Conservation (phyloP, 2,797 vertebrate genomes). For the Pelobates cultripes region DNA sequence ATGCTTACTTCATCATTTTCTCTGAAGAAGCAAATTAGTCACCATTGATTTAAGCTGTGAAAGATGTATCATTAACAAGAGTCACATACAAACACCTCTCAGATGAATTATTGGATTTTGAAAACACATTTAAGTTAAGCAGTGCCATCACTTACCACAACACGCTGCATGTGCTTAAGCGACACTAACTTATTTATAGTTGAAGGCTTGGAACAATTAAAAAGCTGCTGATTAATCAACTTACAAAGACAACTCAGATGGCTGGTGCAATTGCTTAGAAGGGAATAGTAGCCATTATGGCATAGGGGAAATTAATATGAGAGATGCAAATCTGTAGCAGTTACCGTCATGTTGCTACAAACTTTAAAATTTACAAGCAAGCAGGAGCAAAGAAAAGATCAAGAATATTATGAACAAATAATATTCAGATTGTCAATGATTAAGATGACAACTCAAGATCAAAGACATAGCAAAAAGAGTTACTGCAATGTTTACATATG, state of each 20-base stretch:
- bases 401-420: too few species aligned
- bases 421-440: too few species aligned
- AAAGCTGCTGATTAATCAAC: slow-evolving; percentile 14
- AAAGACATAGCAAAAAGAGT: too few species aligned
- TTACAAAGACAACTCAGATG: not conserved
- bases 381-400: too few species aligned
- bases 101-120: slow-evolving; percentile 82
- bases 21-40: slow-evolving; percentile 80
- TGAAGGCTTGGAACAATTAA: slow-evolving; percentile 64
- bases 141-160: slow-evolving; percentile 73
- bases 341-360: too few species aligned
- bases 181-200: slow-evolving; percentile 69
- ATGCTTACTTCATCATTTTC: slow-evolving; percentile 82
- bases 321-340: not conserved
- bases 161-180: slow-evolving; percentile 64
- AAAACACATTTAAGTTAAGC: slow-evolving; percentile 80
- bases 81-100: slow-evolving; percentile 74
- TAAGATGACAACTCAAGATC: too few species aligned
- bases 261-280: not conserved
- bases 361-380: too few species aligned
- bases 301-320: not conserved
- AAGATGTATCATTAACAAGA: slow-evolving; percentile 80
- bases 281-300: not conserved
- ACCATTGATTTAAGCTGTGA: slow-evolving; percentile 80
- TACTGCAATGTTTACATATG: too few species aligned